Conservation (phyloP, 2,113 vertebrate species). For the Peromyscus californicus region DNA sequence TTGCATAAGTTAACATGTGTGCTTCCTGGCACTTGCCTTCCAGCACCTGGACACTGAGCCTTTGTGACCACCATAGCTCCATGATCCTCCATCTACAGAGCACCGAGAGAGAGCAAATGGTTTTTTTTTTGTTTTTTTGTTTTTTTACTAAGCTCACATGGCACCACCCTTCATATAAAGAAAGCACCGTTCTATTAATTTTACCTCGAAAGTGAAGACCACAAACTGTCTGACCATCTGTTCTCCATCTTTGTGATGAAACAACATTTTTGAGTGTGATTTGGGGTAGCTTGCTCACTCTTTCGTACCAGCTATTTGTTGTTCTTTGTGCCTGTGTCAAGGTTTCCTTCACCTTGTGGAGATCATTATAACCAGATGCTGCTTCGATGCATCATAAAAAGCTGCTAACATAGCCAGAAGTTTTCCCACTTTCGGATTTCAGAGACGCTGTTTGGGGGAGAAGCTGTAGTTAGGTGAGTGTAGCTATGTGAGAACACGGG, state of each 20-base stretch:
- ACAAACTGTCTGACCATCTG: conserved; percentile 66
- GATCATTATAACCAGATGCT: conserved; percentile 59
- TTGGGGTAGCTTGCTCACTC: conserved; percentile 33
- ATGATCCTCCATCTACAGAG: background rate
- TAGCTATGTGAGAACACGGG: conserved; percentile 60
- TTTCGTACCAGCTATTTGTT: conserved; percentile 57
- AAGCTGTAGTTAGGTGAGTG: conserved; percentile 67
- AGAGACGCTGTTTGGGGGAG: conserved; percentile 69
- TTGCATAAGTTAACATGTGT: background rate
- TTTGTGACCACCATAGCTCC: background rate
- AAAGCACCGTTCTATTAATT: conserved; percentile 56
- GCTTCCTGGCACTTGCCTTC: background rate
- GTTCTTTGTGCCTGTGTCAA: conserved; percentile 65
- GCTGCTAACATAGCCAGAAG: conserved; percentile 76
- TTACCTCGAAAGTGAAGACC: conserved; percentile 62
- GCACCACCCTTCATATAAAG: conserved; percentile 30
- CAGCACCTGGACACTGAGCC: background rate
- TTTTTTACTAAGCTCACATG: background rate
- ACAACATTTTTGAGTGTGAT: conserved; percentile 55
- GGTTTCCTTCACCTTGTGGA: conserved; percentile 64
- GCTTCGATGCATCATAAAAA: conserved; percentile 73
- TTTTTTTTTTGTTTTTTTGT: background rate
- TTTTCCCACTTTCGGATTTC: conserved; percentile 74
- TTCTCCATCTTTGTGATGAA: conserved; percentile 67
- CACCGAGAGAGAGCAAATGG: background rate